phyloP scores from a whole-genome alignment of 2,888 invertebrate species.

The Perizoma affinitatum region DNA sequence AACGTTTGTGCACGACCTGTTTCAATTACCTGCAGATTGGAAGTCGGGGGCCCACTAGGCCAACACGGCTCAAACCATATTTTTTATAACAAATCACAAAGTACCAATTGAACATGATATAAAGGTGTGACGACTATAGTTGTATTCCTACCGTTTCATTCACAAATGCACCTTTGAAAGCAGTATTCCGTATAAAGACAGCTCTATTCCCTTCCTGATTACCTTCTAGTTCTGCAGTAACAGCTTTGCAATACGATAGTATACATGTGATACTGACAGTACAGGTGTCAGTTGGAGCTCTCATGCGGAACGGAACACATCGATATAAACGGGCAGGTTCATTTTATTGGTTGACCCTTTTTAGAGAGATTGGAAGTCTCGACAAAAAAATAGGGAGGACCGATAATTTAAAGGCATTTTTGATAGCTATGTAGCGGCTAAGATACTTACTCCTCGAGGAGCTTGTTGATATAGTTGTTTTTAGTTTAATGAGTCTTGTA shows the following conservation, averaged over 20 bases:
- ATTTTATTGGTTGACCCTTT: slow-evolving; percentile 50
- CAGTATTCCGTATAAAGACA: slow-evolving; percentile 7
- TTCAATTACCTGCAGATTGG: too few relatives aligned
- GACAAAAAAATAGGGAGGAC: background rate
- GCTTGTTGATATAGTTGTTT: too few relatives aligned
- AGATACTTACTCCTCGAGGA: too few relatives aligned
- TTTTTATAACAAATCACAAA: too few relatives aligned
- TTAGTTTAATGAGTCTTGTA: too few relatives aligned
- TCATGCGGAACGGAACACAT: slow-evolving; percentile 41
- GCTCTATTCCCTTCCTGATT: slow-evolving; percentile 14
- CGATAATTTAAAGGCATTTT: too few relatives aligned
- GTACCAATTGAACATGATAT: too few relatives aligned
- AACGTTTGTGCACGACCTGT: too few relatives aligned
- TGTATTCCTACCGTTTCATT: background rate
- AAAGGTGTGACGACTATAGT: too few relatives aligned
- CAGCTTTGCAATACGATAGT: slow-evolving; percentile 7
- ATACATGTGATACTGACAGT: slow-evolving; percentile 26
- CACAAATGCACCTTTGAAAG: background rate
- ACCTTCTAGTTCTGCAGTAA: slow-evolving; percentile 4
- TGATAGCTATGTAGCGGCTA: too few relatives aligned
- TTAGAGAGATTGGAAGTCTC: slow-evolving; percentile 30
- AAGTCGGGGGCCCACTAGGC: too few relatives aligned
- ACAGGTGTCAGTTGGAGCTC: slow-evolving; percentile 59
- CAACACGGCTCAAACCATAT: too few relatives aligned
- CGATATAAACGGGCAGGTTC: slow-evolving; percentile 40